These are phyloP conservation scores for Peromyscus maniculatus DNA, from an alignment of 2,113 vertebrate genomes.

Conservation along the genomic window DNA sequence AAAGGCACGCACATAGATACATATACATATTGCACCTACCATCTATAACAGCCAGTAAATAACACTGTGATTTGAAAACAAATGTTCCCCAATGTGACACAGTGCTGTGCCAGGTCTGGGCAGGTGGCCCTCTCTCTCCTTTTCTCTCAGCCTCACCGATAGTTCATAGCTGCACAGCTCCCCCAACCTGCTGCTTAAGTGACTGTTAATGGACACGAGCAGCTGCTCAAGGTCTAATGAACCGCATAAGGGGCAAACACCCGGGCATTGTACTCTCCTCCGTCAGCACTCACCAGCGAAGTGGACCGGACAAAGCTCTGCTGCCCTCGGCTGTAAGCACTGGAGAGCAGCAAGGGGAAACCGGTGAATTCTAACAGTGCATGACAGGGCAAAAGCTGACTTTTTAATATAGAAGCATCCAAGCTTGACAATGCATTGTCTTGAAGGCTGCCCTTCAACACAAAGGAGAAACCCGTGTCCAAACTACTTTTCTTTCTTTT, in stretches of 20 bases:
- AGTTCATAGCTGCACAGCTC: background rate
- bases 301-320: slow-evolving; percentile 20
- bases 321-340: slow-evolving; percentile 30
- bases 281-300: background rate
- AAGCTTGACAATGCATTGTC: background rate
- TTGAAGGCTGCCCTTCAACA: background rate
- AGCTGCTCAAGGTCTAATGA: slow-evolving; percentile 63
- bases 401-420: background rate
- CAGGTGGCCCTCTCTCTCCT: background rate
- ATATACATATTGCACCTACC: background rate
- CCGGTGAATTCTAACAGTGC: background rate
- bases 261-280: background rate
- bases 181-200: slow-evolving; percentile 62
- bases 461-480: background rate
- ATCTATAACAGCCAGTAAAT: background rate
- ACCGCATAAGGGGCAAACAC: background rate
- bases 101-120: background rate
- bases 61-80: background rate
- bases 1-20: background rate
- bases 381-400: background rate
- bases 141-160: background rate
- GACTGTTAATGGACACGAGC: slow-evolving; percentile 58
- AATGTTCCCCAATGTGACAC: background rate
- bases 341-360: background rate
- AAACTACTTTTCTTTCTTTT: background rate